Conservation (phyloP, 2,888 invertebrate genomes). For the Ophion costatus region DNA sequence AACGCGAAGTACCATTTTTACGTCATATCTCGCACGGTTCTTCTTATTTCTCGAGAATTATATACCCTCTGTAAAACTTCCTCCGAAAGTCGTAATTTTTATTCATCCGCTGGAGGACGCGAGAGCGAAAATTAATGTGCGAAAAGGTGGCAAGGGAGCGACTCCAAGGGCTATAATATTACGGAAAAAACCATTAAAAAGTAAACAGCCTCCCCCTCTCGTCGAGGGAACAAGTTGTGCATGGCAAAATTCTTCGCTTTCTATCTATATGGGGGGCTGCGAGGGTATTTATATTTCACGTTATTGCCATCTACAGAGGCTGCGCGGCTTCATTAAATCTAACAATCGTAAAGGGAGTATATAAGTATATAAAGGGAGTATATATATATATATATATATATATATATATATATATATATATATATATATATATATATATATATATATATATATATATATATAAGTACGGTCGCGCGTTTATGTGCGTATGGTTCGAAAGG, state of each 20-base stretch:
- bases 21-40: slow-evolving; percentile 8
- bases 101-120: not conserved
- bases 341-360: slow-evolving; percentile 49
- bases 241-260: not conserved
- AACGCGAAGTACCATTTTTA: slow-evolving; percentile 37
- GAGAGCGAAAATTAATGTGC: slow-evolving; percentile 20
- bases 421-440: no score
- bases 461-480: not conserved
- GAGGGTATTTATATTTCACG: slow-evolving; percentile 28
- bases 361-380: no score
- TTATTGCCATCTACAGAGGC: slow-evolving; percentile 38
- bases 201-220: not conserved
- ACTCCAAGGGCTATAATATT: slow-evolving; percentile 4
- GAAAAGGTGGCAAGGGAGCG: slow-evolving; percentile 31
- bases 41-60: not conserved
- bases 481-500: slow-evolving; percentile 14
- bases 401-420: no score
- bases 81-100: slow-evolving; percentile 36
- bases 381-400: no score
- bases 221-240: slow-evolving; percentile 32
- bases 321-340: slow-evolving; percentile 53
- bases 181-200: not conserved
- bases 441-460: no score
- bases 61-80: not conserved
- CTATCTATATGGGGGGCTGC: not conserved